Evolutionary conservation across 2,113 vertebrate species (phyloP), one percentile per base, ranked within the genome.

Genomic region (Tautogolabrus adspersus): DNA sequence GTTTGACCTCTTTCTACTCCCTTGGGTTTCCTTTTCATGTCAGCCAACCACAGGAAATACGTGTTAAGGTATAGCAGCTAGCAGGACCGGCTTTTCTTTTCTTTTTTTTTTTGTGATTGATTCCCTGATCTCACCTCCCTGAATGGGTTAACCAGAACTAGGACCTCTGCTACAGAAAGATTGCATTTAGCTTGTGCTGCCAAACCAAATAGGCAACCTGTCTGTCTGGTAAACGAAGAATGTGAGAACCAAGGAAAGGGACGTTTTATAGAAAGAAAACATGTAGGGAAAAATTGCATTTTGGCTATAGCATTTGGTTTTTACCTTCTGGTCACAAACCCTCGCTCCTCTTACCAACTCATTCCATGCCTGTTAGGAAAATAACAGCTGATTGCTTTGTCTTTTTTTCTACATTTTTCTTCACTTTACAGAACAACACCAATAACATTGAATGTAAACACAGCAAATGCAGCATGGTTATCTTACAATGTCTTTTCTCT

Each of bases 91-190:
- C 21, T 30, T 54, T 73, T 81, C 65, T 75, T 59, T 26, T 37
- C 37, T 18, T 63, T 59, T 40, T 72, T 66, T 54, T 38, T 65
- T 15, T 8, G 63, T 89, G 82, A 93, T 92, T 90, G 85, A 90
- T 91, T 92, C 74, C 69, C 56, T 51, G 55, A 38, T 87, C 73
- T 77, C 57, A 5, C 49, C 47, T 22, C 67, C 46, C 19, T 67
- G 81, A 92, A 93, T 73, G 89, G 89, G 92, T 93, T 94, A 93
- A 94, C 85, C 79, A 62, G 87, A 84, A 82, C 62, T 67, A 26
- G 77, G 81, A 83, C 89, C 85, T 80, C 79, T 81, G 82, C 65
- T 78, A 62, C 56, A 79, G 65, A 40, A 63, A 90, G 89, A 94
- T 92, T 93, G 89, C 84, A 83, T 94, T 92, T 84, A 90, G 88